A percentile compares a stretch with the other conserved stretches of the same genome.
Evolutionary conservation across 92 coral and sea anemone genomes (phyloP).

Genomic region (Muricea muricata): DNA sequence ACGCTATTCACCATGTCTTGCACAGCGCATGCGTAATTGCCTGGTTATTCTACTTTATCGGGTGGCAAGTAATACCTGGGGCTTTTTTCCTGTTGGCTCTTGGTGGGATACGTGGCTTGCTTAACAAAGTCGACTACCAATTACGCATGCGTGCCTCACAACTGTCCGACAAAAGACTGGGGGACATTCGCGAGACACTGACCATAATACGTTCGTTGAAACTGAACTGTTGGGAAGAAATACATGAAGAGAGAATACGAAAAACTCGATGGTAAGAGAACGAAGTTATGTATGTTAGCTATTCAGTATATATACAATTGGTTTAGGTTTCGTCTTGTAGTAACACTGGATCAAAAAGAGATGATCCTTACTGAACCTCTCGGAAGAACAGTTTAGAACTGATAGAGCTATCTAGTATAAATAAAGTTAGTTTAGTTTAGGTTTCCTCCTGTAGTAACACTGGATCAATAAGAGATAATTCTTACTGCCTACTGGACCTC

Average conservation of each 20-base stretch:
- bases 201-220: not conserved
- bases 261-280: not conserved
- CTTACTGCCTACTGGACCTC: no score
- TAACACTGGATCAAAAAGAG: not conserved
- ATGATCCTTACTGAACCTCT: not conserved
- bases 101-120: not conserved
- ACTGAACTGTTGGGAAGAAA: conserved; percentile 6
- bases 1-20: not conserved
- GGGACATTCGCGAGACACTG: not conserved
- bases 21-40: not conserved
- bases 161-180: conserved; percentile 16
- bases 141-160: not conserved
- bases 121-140: not conserved
- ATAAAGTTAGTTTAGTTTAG: no score
- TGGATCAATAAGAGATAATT: no score
- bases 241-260: conserved; percentile 1
- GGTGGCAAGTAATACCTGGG: conserved; percentile 20
- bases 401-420: no score
- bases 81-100: not conserved
- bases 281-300: not conserved
- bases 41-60: conserved; percentile 15
- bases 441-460: no score
- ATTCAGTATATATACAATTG: no score
- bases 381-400: no score
- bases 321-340: no score